Evolutionary conservation across 35 echinoderm and acorn worm species (phyloP).

Genomic region (Ptychodera flava): DNA sequence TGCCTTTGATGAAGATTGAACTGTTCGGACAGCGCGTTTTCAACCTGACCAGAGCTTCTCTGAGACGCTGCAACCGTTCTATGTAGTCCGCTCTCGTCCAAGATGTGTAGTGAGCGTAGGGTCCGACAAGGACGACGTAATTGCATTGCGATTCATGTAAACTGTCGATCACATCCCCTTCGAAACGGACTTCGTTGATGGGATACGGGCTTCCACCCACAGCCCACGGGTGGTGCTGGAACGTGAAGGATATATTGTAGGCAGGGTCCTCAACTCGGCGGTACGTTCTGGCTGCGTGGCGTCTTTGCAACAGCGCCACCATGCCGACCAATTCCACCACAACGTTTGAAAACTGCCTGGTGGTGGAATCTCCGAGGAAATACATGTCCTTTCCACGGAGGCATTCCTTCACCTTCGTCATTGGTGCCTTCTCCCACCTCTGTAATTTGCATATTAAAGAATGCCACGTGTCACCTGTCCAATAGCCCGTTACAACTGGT

Average conservation of each 20-base stretch:
- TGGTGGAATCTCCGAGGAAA: neutral
- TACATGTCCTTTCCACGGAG: neutral
- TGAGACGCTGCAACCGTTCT: slow-evolving; percentile 29
- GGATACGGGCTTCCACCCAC: slow-evolving; percentile 6
- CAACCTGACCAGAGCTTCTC: slow-evolving; percentile 10
- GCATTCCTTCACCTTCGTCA: neutral
- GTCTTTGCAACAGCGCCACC: neutral
- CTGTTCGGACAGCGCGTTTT: slow-evolving; percentile 40
- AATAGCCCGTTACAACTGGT: slow-evolving; percentile 24
- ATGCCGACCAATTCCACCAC: neutral
- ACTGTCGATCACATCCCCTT: slow-evolving; percentile 31
- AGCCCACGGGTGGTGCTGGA: slow-evolving; percentile 13
- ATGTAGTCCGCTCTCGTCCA: slow-evolving; percentile 47
- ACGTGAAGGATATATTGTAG: slow-evolving; percentile 9
- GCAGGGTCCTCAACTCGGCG: neutral
- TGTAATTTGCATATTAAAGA: slow-evolving; percentile 17
- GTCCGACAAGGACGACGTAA: slow-evolving; percentile 45
- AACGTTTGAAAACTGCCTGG: neutral
- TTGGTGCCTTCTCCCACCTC: neutral
- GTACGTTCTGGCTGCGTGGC: neutral
- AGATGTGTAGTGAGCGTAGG: slow-evolving; percentile 45
- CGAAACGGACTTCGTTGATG: slow-evolving; percentile 24
- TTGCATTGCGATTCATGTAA: slow-evolving; percentile 24
- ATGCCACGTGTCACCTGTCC: slow-evolving; percentile 15
- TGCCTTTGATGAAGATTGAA: slow-evolving; percentile 48